Evolutionary conservation across 2,797 vertebrate genomes (phyloP), one percentile per base, ranked within the genome.

Genomic region (Adelosebastes latens): DNA sequence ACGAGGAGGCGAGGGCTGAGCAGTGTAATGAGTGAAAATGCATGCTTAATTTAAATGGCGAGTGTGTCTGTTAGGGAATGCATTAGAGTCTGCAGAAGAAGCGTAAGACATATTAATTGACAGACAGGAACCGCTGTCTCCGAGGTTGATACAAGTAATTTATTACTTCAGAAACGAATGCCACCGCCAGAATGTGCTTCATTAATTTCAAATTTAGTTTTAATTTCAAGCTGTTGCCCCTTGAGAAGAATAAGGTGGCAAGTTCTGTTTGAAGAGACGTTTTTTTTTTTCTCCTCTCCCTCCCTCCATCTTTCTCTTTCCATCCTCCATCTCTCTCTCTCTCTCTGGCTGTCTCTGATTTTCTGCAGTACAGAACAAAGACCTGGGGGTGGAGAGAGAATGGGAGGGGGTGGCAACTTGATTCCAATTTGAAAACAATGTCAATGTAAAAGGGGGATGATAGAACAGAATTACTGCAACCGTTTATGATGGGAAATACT

Each of bases 121-220:
- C 98, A 99, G 98, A 99, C 98, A 99, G 98, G 98, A 99, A 98
- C 98, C 97, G 97, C 97, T 98, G 98, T 99, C 98, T 99, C 97
- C 97, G 97, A 99, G 98, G 98, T 99, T 99, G 99, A 99, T 99
- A 97, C 98, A 98, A 99, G 98, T 99, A 99, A 99, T 99, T 99
- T 99, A 99, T 99, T 99, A 99, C 98, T 99, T 99, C 97, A 99
- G 98, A 99, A 99, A 99, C 97, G 97, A 99, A 98, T 98, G 97
- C 97, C 97, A 98, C 97, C 98, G 98, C 97, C 97, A 97, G 97
- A 99, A 99, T 98, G 97, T 99, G 98, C 98, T 99, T 99, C 98
- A 99, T 99, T 99, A 99, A 99, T 99, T 99, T 99, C 98, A 99
- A 98, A 99, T 99, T 99, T 99, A 99, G 97, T 99, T 99, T 99